These are phyloP conservation scores for Eilema caniola DNA, from an alignment of 2,888 invertebrate species.

Conservation along the genomic window DNA sequence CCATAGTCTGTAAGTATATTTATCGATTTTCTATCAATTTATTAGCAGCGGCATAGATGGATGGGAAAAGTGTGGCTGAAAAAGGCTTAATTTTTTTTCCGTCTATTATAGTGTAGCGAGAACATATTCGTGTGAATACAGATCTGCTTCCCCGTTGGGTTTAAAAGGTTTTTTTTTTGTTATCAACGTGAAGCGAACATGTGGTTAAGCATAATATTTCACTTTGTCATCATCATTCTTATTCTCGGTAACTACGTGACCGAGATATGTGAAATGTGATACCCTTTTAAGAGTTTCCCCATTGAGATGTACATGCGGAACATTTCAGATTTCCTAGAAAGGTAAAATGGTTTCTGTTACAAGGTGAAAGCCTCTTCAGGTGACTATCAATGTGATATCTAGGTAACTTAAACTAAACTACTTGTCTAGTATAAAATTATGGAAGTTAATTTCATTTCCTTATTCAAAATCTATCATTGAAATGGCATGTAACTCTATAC, in stretches of 20 bases:
- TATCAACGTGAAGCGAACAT: background rate
- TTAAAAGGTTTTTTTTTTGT: background rate
- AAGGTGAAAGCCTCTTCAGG: background rate
- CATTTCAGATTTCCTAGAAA: background rate
- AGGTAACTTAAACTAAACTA: background rate
- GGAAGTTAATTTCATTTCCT: background rate
- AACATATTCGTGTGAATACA: no score
- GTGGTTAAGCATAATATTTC: background rate
- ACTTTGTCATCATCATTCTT: conserved; percentile 3
- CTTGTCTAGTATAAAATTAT: background rate
- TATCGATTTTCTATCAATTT: no score
- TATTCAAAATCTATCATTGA: conserved; percentile 4
- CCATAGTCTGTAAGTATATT: no score
- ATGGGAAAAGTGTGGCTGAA: no score
- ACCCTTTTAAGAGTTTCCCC: background rate
- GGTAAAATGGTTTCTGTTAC: background rate
- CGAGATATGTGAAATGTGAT: background rate
- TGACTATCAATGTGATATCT: background rate
- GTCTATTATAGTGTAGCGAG: background rate
- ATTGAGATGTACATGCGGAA: background rate
- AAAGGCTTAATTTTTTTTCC: no score
- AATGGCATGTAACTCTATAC: background rate
- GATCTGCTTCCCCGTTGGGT: background rate
- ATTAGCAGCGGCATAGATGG: no score
- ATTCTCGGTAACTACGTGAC: background rate